Base-by-base conservation (phyloP, 2,888 invertebrate species). In the Tenthredo mesomela region DNA sequence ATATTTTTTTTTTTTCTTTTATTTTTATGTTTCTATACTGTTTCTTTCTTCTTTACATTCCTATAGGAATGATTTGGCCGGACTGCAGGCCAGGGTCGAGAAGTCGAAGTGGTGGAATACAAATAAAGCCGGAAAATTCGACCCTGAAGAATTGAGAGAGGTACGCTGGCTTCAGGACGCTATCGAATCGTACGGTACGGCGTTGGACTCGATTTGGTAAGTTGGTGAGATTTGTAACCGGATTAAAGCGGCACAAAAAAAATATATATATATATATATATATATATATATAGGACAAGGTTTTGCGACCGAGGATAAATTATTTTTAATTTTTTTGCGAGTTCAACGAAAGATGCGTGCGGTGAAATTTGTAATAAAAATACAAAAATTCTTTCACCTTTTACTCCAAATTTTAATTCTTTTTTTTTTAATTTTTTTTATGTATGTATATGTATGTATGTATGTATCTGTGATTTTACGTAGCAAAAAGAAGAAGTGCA, bases 401-500 rank as follows among this genome's bases (percentile, higher is more conserved):
- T 25, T 12, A 1, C 25, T 9, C 5, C 3, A 47, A 47, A 50
- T 50, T n/a, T 54, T 54, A 1, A 29, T 2, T 6, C 0, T 15
- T 47, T 12, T 47, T 15, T 47, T 47, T 47, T 3, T 47, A 7
- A 37, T 7, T 15, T 47, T 15, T 1, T 43, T 43, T 9, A 40
- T 40, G 6, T 1, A 6, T 7, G 0, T 40, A 9, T 9, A 40
- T 9, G 6, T 1, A 40, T 40, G 9, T 9, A 0, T 9, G 40
- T 40, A 9, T 40, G 40, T 40, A 15, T 47, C 2, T 47, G 12
- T 47, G 33, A 43, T 58, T 77, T 75, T 78, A 80, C 43, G 15
- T 78, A 92, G 92, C 58, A 91, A 91, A 70, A 92, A 92, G 85
- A 91, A 91, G 85, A 91, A 91, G 40, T 92, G 92, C 87, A 91